These are phyloP conservation scores for Apeltes quadracus DNA, from an alignment of 2,113 vertebrate genomes.

Conservation along the genomic window DNA sequence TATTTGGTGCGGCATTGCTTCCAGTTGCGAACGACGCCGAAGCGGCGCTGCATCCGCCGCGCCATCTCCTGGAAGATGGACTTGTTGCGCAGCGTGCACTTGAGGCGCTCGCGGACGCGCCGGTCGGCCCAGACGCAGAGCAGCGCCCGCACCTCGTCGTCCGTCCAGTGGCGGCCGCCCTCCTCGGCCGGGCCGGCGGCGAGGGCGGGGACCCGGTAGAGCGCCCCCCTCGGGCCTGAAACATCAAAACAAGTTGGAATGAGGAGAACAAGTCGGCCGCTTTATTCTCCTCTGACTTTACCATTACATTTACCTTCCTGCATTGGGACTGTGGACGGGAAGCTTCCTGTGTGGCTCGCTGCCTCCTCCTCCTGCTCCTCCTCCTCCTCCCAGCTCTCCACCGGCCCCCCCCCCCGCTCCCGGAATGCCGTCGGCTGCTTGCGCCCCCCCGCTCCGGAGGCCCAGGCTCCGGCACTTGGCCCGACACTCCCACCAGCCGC, in stretches of 20 bases:
- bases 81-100: conserved; percentile 89
- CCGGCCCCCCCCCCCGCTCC: conserved; percentile 74
- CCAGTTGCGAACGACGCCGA: conserved; percentile 90
- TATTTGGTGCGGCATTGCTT: conserved; percentile 94
- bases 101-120: conserved; percentile 84
- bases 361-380: conserved; percentile 57
- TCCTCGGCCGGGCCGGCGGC: conserved; percentile 82
- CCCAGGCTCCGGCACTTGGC: conserved; percentile 90
- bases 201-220: conserved; percentile 68
- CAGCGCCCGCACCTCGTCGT: conserved; percentile 88
- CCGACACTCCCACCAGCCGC: conserved; percentile 90
- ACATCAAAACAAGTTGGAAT: not conserved
- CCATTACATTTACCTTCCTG: conserved; percentile 78
- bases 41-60: conserved; percentile 83
- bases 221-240: conserved; percentile 69
- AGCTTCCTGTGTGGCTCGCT: conserved; percentile 58
- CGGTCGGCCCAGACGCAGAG: conserved; percentile 87
- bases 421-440: conserved; percentile 81
- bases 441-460: conserved; percentile 81
- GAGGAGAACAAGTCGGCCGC: not conserved
- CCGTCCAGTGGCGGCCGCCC: conserved; percentile 90
- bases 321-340: conserved; percentile 56
- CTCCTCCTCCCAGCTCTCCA: conserved; percentile 74
- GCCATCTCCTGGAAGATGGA: conserved; percentile 93
- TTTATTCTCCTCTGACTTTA: conserved; percentile 1